These are phyloP conservation scores for Sarcophaga caerulescens DNA, from an alignment of 2,888 invertebrate genomes.

Conservation along the genomic window DNA sequence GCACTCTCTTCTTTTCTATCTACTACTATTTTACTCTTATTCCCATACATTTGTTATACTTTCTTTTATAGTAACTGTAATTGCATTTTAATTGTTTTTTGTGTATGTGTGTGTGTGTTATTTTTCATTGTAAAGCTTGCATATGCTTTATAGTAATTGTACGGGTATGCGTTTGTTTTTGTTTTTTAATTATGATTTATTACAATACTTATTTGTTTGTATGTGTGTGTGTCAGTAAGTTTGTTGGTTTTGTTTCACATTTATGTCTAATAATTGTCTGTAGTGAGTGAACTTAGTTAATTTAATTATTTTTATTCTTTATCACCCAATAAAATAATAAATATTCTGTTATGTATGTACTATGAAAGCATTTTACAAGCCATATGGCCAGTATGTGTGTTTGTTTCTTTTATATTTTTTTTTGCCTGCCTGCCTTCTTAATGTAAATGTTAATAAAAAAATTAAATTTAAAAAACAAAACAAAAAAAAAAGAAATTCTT, in stretches of 20 bases:
- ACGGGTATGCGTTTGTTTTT: no score
- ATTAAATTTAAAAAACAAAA: no score
- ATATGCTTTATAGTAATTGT: not conserved
- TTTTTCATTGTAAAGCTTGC: slow-evolving; percentile 3
- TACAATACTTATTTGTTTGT: slow-evolving; percentile 17
- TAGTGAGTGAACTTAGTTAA: slow-evolving; percentile 50
- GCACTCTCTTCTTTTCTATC: slow-evolving; percentile 25
- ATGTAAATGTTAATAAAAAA: not conserved
- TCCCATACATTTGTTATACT: not conserved
- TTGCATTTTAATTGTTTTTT: slow-evolving; percentile 57
- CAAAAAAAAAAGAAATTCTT: no score
- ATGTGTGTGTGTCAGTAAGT: slow-evolving; percentile 40
- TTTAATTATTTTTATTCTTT: slow-evolving; percentile 38
- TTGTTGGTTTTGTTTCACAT: slow-evolving; percentile 29
- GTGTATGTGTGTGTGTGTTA: slow-evolving; percentile 14
- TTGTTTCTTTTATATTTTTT: not conserved
- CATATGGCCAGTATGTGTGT: not conserved
- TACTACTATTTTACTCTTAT: slow-evolving; percentile 21
- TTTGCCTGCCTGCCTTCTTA: not conserved
- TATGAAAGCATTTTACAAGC: not conserved
- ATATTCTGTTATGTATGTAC: not conserved
- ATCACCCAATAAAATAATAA: slow-evolving; percentile 13
- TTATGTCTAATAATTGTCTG: slow-evolving; percentile 24
- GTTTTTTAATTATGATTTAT: slow-evolving; percentile 32
- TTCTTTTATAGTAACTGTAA: slow-evolving; percentile 27